Percentiles rank a stretch among this genome's conserved stretches.
Conservation (phyloP, 2,113 vertebrate species). For the Melanerpes formicivorus region DNA sequence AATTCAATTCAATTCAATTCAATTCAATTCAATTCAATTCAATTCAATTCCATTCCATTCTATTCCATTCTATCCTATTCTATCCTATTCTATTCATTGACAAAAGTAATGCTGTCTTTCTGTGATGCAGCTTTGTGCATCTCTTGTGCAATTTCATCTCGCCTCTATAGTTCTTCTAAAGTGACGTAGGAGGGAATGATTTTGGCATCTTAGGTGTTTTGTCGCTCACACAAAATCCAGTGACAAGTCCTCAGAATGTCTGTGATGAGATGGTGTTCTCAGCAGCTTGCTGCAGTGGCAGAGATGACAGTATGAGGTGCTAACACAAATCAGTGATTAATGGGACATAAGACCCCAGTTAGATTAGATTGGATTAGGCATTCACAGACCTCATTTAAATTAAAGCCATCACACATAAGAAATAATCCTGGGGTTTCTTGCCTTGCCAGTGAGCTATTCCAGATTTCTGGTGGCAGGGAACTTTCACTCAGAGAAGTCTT, state of each 20-base stretch:
- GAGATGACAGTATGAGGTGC: conserved; percentile 4
- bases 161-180: not conserved
- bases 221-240: conserved; percentile 31
- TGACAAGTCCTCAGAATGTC: conserved; percentile 64
- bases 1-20: no score
- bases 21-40: no score
- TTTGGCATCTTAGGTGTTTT: conserved; percentile 38
- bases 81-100: no score
- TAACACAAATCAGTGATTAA: conserved; percentile 60
- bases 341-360: conserved; percentile 34
- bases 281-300: not conserved
- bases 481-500: not conserved
- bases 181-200: not conserved
- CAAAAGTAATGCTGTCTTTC: not conserved
- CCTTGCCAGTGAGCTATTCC: not conserved
- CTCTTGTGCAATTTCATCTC: not conserved
- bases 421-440: not conserved
- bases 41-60: no score
- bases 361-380: conserved; percentile 52
- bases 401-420: not conserved
- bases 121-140: not conserved
- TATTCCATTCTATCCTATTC: no score
- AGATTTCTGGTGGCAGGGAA: not conserved
- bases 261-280: conserved; percentile 31
- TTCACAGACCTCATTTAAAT: conserved; percentile 16